phyloP scores from a whole-genome alignment of 2,888 invertebrate genomes.

The Andrena marginata region DNA sequence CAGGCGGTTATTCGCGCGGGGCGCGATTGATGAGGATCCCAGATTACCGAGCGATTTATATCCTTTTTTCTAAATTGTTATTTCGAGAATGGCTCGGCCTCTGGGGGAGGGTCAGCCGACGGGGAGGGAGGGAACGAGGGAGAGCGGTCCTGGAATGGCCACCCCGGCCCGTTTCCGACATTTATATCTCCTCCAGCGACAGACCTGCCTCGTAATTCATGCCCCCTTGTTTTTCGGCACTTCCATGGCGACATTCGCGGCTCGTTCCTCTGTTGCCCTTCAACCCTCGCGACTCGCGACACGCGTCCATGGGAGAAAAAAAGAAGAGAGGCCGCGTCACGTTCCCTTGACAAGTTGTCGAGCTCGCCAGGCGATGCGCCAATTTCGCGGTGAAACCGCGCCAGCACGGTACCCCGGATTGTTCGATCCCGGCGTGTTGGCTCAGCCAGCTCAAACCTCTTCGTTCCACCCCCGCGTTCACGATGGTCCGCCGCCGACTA shows the following conservation, averaged over 20 bases:
- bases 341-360: slow-evolving; percentile 29
- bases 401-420: background rate
- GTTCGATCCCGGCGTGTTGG: background rate
- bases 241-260: slow-evolving; percentile 58
- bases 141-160: background rate
- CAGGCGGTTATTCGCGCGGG: background rate
- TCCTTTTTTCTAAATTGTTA: slow-evolving; percentile 43
- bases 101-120: background rate
- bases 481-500: too few relatives aligned
- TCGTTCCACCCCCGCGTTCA: background rate
- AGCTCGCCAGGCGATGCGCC: slow-evolving; percentile 13
- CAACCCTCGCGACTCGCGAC: background rate
- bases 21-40: slow-evolving; percentile 25
- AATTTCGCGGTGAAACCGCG: slow-evolving; percentile 21
- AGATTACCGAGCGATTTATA: slow-evolving; percentile 24
- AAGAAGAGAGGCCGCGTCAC: slow-evolving; percentile 3
- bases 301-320: slow-evolving; percentile 23
- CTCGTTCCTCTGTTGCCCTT: slow-evolving; percentile 16
- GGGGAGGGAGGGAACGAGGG: background rate
- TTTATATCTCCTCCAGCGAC: slow-evolving; percentile 63
- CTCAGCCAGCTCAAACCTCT: background rate
- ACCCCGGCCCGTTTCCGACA: slow-evolving; percentile 50
- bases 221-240: slow-evolving; percentile 53
- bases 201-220: slow-evolving; percentile 53
- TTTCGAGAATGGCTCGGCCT: slow-evolving; percentile 10